Evolutionary conservation across 2,113 vertebrate species (phyloP).

Genomic region (Leiothrix lutea): DNA sequence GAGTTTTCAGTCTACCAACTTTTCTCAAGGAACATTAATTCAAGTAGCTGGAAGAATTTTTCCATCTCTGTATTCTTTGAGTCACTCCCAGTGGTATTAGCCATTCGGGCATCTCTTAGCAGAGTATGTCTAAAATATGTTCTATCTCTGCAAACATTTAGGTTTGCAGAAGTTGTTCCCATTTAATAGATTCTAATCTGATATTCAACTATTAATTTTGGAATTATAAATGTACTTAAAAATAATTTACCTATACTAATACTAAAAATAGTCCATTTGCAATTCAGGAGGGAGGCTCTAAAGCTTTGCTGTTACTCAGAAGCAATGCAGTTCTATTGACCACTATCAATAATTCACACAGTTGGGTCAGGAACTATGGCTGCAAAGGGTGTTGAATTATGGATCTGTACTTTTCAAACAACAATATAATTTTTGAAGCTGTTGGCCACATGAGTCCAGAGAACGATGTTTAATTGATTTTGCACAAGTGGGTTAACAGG

Average conservation of each 20-base stretch:
- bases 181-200: neutral
- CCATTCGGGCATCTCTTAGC: neutral
- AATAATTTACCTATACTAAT: neutral
- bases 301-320: neutral
- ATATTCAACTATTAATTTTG: neutral
- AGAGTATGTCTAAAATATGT: neutral
- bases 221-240: neutral
- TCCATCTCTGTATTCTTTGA: neutral
- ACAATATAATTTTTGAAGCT: neutral
- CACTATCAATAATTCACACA: neutral
- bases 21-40: neutral
- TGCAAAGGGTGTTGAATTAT: conserved; percentile 6
- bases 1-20: neutral
- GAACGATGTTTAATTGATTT: neutral
- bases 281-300: neutral
- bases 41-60: neutral
- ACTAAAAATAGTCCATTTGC: neutral
- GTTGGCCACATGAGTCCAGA: neutral
- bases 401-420: neutral
- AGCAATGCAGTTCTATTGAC: neutral
- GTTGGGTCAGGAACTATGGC: neutral
- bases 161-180: neutral
- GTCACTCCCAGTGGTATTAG: neutral
- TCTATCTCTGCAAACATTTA: neutral
- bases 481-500: neutral